These are phyloP conservation scores for Cylindroiulus punctatus DNA, from an alignment of 2,888 invertebrate genomes.

Conservation along the genomic window DNA sequence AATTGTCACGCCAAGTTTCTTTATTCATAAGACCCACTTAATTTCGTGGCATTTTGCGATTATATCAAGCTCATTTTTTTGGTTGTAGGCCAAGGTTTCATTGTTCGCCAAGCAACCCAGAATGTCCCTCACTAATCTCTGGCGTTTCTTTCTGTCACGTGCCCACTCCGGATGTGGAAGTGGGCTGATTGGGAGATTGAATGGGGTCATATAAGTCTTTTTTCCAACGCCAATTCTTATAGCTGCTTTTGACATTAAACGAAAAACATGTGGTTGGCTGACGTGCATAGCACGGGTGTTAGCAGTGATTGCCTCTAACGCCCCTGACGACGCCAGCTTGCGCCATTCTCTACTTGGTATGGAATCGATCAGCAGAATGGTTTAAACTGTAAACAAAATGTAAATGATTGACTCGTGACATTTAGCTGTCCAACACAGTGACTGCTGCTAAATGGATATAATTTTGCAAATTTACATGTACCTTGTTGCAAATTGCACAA, in stretches of 20 bases:
- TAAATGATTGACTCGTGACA: no score
- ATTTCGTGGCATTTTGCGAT: constrained; percentile 33
- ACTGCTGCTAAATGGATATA: no score
- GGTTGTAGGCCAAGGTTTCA: constrained; percentile 34
- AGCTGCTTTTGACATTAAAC: constrained; percentile 26
- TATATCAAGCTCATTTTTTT: not conserved
- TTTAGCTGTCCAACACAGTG: no score
- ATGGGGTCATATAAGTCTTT: not conserved
- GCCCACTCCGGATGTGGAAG: constrained; percentile 29
- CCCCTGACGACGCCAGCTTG: not conserved
- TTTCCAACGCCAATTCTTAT: not conserved
- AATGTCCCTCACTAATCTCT: constrained; percentile 22
- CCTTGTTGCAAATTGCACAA: no score
- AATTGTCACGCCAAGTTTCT: constrained; percentile 37
- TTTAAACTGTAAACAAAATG: not conserved
- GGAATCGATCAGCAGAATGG: not conserved
- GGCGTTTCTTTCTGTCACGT: constrained; percentile 21
- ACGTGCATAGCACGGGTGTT: not conserved
- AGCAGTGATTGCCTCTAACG: not conserved
- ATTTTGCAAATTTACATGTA: no score
- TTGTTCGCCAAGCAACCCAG: not conserved
- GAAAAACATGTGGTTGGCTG: not conserved
- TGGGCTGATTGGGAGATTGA: constrained; percentile 17
- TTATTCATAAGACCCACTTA: constrained; percentile 13
- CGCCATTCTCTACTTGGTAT: not conserved